phyloP scores from a whole-genome alignment of 2,888 invertebrate genomes.

The Temnothorax rugatulus region DNA sequence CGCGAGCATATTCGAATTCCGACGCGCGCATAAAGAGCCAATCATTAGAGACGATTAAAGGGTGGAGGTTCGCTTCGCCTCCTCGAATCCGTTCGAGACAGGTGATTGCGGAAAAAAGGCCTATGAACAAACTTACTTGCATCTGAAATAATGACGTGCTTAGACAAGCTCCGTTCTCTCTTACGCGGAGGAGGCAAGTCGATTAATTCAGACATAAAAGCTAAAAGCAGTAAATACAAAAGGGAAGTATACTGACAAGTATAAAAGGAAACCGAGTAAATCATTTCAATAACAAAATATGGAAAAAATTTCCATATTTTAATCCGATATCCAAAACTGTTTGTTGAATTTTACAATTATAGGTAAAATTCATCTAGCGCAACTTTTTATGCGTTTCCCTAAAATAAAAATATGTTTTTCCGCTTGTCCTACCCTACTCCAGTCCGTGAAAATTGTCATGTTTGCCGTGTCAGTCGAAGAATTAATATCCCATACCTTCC shows the following conservation, averaged over 20 bases:
- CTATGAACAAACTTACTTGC: not conserved
- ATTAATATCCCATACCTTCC: constrained; percentile 19
- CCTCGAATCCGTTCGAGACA: constrained; percentile 28
- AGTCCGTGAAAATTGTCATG: not conserved
- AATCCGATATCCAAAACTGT: not conserved
- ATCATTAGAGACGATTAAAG: constrained; percentile 64
- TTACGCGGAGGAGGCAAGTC: not conserved
- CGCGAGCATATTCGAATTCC: constrained; percentile 48
- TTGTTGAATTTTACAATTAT: not conserved
- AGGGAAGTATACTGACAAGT: not conserved
- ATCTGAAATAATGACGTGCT: constrained; percentile 25
- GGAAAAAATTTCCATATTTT: not conserved
- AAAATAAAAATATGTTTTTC: not conserved
- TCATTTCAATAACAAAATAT: not conserved
- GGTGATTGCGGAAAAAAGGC: constrained; percentile 26
- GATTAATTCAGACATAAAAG: not conserved
- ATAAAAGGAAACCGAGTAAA: not conserved
- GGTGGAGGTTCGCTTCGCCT: constrained; percentile 44
- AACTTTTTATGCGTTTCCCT: not conserved
- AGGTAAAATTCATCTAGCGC: not conserved
- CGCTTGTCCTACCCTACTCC: not conserved
- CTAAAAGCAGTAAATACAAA: not conserved
- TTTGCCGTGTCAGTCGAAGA: not conserved
- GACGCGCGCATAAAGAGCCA: constrained; percentile 59
- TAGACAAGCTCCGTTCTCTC: not conserved